Conservation (phyloP, 2,113 vertebrate genomes). For the Prionailurus bengalensis region DNA sequence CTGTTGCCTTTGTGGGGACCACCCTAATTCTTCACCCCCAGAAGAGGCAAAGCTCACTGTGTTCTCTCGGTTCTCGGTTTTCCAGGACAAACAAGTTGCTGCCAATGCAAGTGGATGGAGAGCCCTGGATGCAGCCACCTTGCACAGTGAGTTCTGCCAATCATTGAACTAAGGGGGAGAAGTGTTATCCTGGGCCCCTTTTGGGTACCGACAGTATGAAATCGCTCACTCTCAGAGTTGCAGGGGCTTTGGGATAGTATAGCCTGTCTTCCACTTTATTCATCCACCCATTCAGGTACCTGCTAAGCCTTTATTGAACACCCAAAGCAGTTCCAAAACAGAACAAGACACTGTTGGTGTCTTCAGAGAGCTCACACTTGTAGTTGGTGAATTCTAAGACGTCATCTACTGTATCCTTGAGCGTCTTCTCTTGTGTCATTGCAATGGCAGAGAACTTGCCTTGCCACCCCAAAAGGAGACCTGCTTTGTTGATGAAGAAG, state of each 20-base stretch:
- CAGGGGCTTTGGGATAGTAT: neutral
- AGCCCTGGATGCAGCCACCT: slow-evolving; percentile 98
- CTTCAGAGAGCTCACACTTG: neutral
- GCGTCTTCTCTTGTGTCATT: neutral
- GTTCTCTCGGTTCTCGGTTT: slow-evolving; percentile 50
- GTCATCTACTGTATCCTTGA: neutral
- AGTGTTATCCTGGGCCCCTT: neutral
- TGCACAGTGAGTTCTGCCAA: slow-evolving; percentile 91
- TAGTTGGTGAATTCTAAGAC: neutral
- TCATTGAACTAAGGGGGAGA: neutral
- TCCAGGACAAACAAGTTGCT: slow-evolving; percentile 94
- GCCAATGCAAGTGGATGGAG: slow-evolving; percentile 98
- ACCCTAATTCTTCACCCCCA: neutral
- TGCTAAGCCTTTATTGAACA: neutral
- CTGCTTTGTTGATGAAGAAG: neutral
- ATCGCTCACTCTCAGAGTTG: neutral
- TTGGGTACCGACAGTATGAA: neutral
- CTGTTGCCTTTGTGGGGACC: neutral
- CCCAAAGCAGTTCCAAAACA: neutral
- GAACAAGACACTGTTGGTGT: neutral
- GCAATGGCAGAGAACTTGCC: neutral
- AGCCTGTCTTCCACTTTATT: neutral
- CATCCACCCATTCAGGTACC: neutral
- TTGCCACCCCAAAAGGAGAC: neutral
- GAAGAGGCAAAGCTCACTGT: neutral